Conservation (phyloP, 2,113 vertebrate genomes). For the Leucopsar rothschildi region DNA sequence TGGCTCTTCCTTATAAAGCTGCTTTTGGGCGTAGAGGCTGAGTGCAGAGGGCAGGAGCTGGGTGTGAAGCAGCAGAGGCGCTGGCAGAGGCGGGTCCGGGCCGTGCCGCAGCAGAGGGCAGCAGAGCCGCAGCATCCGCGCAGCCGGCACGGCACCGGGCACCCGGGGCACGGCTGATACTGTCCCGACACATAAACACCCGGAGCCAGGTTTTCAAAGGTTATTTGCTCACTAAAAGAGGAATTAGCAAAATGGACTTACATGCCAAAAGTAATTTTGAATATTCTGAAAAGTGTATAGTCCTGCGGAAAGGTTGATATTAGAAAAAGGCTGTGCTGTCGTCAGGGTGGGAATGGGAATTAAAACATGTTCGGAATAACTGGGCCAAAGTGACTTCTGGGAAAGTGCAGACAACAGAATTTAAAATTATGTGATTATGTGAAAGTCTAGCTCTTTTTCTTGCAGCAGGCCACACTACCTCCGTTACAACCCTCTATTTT, state of each 20-base stretch:
- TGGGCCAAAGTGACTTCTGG: neutral
- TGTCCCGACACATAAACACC: conserved; percentile 80
- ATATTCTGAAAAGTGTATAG: conserved; percentile 62
- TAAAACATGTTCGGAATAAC: neutral
- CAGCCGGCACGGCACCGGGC: conserved; percentile 29
- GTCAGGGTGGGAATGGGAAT: neutral
- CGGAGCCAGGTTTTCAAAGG: conserved; percentile 66
- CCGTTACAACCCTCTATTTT: fast-evolving
- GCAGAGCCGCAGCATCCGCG: conserved; percentile 17
- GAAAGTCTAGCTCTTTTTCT: neutral
- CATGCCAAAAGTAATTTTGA: conserved; percentile 75
- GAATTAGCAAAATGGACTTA: conserved; percentile 73
- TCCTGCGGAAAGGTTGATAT: neutral
- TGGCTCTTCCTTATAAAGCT: fast-evolving
- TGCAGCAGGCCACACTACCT: neutral
- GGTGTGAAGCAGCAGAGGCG: fast-evolving
- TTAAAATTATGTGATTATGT: neutral
- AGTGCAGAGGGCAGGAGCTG: fast-evolving
- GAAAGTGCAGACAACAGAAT: neutral
- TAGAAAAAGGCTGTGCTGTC: neutral
- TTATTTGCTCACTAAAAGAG: conserved; percentile 78
- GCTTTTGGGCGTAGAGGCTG: fast-evolving
- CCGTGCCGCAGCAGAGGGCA: conserved; percentile 75
- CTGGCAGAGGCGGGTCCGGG: fast-evolving
- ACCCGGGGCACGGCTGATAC: conserved; percentile 63